phyloP scores from a whole-genome alignment of 1,140 invertebrate species.

The Papilio dardanus region DNA sequence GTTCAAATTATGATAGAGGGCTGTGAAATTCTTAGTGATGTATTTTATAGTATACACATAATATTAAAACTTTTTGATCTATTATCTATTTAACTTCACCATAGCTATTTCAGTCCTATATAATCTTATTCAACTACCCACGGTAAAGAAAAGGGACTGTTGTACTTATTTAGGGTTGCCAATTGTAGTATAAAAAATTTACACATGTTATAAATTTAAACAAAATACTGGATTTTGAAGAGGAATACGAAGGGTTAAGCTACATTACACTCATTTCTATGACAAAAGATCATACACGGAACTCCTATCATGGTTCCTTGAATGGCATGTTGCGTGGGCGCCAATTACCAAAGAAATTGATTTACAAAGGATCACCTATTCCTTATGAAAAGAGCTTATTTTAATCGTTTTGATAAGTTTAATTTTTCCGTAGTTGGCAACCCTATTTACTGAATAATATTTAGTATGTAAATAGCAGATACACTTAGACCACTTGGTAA shows the following conservation, averaged over 20 bases:
- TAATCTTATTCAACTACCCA: neutral
- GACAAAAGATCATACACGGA: neutral
- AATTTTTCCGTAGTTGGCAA: neutral
- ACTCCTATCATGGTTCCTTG: neutral
- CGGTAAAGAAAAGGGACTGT: neutral
- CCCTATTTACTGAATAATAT: neutral
- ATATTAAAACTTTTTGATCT: constrained; percentile 4
- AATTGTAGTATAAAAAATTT: neutral
- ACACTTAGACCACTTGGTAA: constrained; percentile 4
- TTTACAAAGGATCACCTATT: neutral
- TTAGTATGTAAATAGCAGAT: neutral
- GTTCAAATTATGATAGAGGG: constrained; percentile 57
- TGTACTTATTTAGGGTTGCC: neutral
- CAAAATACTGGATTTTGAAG: neutral
- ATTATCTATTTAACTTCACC: neutral
- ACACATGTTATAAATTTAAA: neutral
- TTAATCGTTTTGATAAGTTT: neutral
- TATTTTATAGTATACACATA: constrained; percentile 49
- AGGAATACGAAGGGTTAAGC: neutral
- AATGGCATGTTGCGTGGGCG: neutral
- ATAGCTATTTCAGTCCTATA: neutral
- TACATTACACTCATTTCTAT: too few species aligned
- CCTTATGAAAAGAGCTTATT: neutral
- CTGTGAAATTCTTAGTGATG: constrained; percentile 62
- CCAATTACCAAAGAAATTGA: neutral